Evolutionary conservation across 1,140 invertebrate species (phyloP), one percentile per base, ranked within the genome.

Genomic region (Drosophila simulans): DNA sequence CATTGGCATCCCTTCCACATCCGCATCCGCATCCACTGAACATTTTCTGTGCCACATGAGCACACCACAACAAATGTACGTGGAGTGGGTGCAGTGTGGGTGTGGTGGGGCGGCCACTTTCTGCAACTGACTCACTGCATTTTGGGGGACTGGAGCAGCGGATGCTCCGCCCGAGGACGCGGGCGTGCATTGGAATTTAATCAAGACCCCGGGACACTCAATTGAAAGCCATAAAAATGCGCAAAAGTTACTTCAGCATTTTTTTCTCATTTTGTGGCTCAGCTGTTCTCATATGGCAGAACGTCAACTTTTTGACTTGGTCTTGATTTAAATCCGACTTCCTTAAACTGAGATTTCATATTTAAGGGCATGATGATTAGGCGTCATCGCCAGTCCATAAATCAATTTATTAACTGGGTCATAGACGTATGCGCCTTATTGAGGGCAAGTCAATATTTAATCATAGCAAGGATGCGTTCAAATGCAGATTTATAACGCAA

Each of bases 101-200:
- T 11, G 10, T 10, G 34, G 1, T 31, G 31, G 8, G 31, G 43
- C 60, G 64, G 75, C 75, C 79, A 79, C 75, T 88, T 88, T 68
- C 73, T 82, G 83, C 83, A 83, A 68, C 84, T 83, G 84, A 86
- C 76, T 88, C 77, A 81, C 81, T 85, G 81, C 74, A 64, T 70
- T 70, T 70, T 51, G 51, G 66, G 55, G 39, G 56, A 11, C 49
- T 20, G 17, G 7, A 34, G 22, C 35, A 43, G 45, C 59, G 58
- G 49, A 62, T 62, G 59, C 42, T 20, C n/a, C 20, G 37, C 25
- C 27, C 40, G 12, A 58, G 40, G 39, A 56, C 20, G 37, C 25
- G 60, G 35, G 49, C 71, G 71, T 74, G 71, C 71, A 89, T 88
- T 39, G 71, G 62, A 88, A 88, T 88, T 88, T 88, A 88, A 88